phyloP scores from a whole-genome alignment of 1,140 invertebrate genomes.

The Arion vulgaris region DNA sequence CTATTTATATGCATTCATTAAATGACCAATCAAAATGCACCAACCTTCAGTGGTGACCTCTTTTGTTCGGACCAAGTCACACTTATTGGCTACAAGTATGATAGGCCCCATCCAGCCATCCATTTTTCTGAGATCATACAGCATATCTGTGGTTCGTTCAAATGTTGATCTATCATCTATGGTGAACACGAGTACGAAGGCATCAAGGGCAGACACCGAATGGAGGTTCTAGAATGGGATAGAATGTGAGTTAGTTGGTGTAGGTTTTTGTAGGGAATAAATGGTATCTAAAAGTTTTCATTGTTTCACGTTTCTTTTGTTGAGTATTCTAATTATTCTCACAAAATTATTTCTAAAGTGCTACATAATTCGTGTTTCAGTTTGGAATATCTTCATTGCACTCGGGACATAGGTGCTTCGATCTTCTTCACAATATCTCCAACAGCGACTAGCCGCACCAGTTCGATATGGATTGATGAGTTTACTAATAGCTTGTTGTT shows the following conservation, averaged over 20 bases:
- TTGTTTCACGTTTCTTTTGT: too few species aligned
- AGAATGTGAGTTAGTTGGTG: neutral
- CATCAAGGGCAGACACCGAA: slow-evolving; percentile 75
- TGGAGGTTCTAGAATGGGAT: slow-evolving; percentile 21
- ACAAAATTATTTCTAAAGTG: too few species aligned
- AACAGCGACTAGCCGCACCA: too few species aligned
- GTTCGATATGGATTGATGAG: too few species aligned
- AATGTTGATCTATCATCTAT: slow-evolving; percentile 85
- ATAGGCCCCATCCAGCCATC: slow-evolving; percentile 77
- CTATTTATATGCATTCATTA: neutral
- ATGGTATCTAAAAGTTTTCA: too few species aligned
- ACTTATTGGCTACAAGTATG: slow-evolving; percentile 96
- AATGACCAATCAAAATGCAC: slow-evolving; percentile 8
- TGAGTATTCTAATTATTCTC: too few species aligned
- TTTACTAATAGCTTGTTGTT: too few species aligned
- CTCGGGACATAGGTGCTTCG: too few species aligned
- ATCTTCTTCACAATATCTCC: too few species aligned
- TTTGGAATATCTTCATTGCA: too few species aligned
- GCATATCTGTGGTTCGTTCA: slow-evolving; percentile 50
- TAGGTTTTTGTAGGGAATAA: neutral
- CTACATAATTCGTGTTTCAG: too few species aligned
- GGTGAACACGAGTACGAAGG: slow-evolving; percentile 92
- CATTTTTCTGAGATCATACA: slow-evolving; percentile 56
- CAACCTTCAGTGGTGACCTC: slow-evolving; percentile 89
- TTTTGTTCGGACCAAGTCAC: slow-evolving; percentile 90